Conservation (phyloP, 2,888 invertebrate genomes). For the Stenodema calcarata region DNA sequence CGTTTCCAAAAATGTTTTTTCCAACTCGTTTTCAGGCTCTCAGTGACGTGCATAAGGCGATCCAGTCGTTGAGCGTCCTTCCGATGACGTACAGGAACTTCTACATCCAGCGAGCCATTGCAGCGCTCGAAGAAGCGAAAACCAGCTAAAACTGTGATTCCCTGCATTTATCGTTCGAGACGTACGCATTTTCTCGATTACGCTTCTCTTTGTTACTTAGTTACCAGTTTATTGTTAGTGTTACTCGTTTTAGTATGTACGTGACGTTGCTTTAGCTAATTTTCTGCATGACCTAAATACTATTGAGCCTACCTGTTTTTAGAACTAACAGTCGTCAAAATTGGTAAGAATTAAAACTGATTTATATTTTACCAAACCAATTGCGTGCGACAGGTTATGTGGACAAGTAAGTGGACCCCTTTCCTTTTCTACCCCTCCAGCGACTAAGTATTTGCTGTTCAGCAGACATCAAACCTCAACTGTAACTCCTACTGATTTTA, state of each 20-base stretch:
- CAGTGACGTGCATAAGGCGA: constrained; percentile 59
- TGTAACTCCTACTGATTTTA: too few relatives aligned
- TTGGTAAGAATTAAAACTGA: not conserved
- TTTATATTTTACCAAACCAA: not conserved
- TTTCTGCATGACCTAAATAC: not conserved
- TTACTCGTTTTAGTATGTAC: not conserved
- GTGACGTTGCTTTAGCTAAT: not conserved
- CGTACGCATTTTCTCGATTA: not conserved
- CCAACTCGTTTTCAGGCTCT: constrained; percentile 46
- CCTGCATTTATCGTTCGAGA: not conserved
- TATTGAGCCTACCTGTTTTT: too few relatives aligned
- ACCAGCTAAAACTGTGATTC: constrained; percentile 4
- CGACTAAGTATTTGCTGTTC: too few relatives aligned
- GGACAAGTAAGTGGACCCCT: too few relatives aligned
- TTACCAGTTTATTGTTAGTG: not conserved
- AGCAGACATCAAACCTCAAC: too few relatives aligned
- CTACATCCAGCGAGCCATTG: constrained; percentile 61
- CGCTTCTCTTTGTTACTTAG: not conserved
- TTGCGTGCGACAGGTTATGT: not conserved
- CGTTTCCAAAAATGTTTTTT: too few relatives aligned
- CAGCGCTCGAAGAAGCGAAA: constrained; percentile 43
- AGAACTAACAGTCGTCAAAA: not conserved
- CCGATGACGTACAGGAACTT: constrained; percentile 64
- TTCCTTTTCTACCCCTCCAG: too few relatives aligned
- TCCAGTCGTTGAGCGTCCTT: constrained; percentile 62